A percentile compares a stretch with the other conserved stretches of the same genome.
phyloP scores from a whole-genome alignment of 1,140 invertebrate species.

The Holotrichia oblita region DNA sequence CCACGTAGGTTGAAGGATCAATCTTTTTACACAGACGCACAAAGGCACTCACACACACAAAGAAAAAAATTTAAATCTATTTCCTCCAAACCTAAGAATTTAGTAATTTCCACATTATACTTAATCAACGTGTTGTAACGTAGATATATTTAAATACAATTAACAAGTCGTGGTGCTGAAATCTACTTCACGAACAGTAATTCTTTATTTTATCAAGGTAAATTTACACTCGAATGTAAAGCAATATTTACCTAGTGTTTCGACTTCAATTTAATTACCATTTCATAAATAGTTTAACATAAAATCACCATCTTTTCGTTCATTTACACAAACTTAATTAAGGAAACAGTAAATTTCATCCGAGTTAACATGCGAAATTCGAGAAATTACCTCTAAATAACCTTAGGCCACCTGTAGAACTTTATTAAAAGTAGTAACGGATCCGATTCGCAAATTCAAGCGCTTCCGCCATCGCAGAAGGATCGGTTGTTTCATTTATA shows the following conservation, averaged over 20 bases:
- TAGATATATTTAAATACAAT: too few species aligned
- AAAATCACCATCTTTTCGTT: background rate
- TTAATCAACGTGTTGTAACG: too few species aligned
- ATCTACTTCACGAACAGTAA: too few species aligned
- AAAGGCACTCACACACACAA: too few species aligned
- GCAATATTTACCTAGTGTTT: background rate
- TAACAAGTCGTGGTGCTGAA: too few species aligned
- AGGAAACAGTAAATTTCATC: slow-evolving; percentile 13
- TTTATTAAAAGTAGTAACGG: slow-evolving; percentile 12
- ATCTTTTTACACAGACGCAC: too few species aligned
- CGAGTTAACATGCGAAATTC: background rate
- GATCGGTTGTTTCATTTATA: background rate
- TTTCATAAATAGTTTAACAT: slow-evolving; percentile 14
- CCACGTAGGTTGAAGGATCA: background rate
- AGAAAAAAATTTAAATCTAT: too few species aligned
- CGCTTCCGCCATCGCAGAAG: background rate
- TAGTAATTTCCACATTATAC: too few species aligned
- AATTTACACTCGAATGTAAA: background rate
- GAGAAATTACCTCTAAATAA: background rate
- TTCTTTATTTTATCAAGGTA: background rate
- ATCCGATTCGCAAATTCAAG: slow-evolving; percentile 7
- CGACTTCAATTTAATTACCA: background rate
- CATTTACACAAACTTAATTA: slow-evolving; percentile 21
- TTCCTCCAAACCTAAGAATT: too few species aligned
- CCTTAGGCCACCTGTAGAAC: slow-evolving; percentile 9